Evolutionary conservation across 2,888 invertebrate genomes (phyloP).

Genomic region (Pachymerium ferrugineum): DNA sequence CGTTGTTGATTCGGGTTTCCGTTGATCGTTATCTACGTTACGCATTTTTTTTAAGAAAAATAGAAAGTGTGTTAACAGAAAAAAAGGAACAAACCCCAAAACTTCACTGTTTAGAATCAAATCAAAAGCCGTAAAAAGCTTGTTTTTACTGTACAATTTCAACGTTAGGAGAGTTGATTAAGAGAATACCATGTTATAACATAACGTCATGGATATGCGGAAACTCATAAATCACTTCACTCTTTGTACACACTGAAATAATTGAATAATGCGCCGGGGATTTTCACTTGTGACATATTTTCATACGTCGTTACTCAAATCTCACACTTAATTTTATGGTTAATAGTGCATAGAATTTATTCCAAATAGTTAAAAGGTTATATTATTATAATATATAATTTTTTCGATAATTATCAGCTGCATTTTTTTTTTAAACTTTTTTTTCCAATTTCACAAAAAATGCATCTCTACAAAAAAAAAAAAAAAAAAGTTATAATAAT

Average conservation of each 20-base stretch:
- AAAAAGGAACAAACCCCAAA: no score
- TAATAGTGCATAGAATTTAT: slow-evolving; percentile 3
- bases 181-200: no score
- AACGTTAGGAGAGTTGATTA: neutral
- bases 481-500: neutral
- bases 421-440: neutral
- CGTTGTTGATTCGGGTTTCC: neutral
- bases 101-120: no score
- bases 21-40: neutral
- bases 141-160: no score
- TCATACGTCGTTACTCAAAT: no score
- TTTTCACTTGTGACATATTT: no score
- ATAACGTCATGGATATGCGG: no score
- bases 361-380: slow-evolving; percentile 8
- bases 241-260: neutral
- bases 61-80: no score
- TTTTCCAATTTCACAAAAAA: neutral
- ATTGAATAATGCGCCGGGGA: neutral
- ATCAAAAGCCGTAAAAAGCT: no score
- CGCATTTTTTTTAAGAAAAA: neutral
- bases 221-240: neutral
- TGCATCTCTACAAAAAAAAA: neutral
- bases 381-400: neutral
- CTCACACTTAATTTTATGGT: neutral
- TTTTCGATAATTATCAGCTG: neutral